These are phyloP conservation scores for Polyommatus icarus DNA, from an alignment of 2,888 invertebrate genomes.

Conservation along the genomic window DNA sequence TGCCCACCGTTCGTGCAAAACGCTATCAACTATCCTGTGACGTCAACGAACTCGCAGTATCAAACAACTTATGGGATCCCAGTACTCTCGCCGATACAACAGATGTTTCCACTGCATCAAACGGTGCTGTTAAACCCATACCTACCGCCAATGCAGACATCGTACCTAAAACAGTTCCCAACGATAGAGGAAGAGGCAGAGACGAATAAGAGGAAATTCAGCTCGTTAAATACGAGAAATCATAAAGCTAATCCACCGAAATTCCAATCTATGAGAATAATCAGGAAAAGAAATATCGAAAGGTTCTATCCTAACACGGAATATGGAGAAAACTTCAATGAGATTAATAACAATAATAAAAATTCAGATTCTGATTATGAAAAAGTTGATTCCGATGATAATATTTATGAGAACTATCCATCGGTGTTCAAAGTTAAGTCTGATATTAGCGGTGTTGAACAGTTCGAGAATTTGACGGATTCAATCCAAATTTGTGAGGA, in stretches of 20 bases:
- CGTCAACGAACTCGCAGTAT: conserved; percentile 52
- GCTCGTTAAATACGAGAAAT: conserved; percentile 69
- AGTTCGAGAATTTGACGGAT: conserved; percentile 84
- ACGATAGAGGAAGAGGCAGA: conserved; percentile 67
- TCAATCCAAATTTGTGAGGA: conserved; percentile 84
- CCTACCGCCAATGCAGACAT: conserved; percentile 67
- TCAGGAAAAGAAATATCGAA: conserved; percentile 72
- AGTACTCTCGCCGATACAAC: conserved; percentile 70
- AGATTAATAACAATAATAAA: conserved; percentile 71
- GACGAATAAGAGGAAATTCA: conserved; percentile 64
- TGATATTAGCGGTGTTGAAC: conserved; percentile 66
- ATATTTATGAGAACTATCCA: conserved; percentile 72
- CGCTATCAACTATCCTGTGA: conserved; percentile 53
- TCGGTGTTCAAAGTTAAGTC: conserved; percentile 60
- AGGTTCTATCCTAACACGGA: conserved; percentile 76
- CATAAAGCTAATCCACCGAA: conserved; percentile 59
- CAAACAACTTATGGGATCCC: conserved; percentile 59
- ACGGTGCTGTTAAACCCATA: conserved; percentile 70
- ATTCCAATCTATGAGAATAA: conserved; percentile 74
- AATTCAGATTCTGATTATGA: conserved; percentile 50
- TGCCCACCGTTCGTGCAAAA: conserved; percentile 74
- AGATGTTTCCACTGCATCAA: conserved; percentile 71
- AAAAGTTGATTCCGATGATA: conserved; percentile 51
- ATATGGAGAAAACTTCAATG: conserved; percentile 71
- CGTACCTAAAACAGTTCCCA: conserved; percentile 68